phyloP scores from a whole-genome alignment of 2,888 invertebrate genomes.

The Parnassius mnemosyne region DNA sequence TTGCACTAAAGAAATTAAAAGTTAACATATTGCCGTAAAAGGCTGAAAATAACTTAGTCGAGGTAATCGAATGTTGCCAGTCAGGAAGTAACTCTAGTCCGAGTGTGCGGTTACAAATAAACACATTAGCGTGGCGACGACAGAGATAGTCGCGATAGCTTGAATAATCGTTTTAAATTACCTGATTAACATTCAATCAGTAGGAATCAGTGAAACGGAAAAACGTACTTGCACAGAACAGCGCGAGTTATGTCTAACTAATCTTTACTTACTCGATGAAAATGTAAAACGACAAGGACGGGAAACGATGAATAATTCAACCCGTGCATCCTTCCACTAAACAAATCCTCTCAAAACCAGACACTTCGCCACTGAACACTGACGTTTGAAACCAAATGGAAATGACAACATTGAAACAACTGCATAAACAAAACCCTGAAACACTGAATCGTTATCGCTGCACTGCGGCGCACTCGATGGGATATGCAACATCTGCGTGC shows the following conservation, averaged over 20 bases:
- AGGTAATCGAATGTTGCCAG: conserved; percentile 14
- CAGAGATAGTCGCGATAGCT: conserved; percentile 18
- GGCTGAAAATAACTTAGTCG: conserved; percentile 10
- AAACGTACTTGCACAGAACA: conserved; percentile 13
- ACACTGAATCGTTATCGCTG: conserved; percentile 28
- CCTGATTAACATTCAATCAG: conserved; percentile 24
- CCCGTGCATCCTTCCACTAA: conserved; percentile 49
- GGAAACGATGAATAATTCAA: conserved; percentile 57
- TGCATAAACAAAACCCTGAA: conserved; percentile 10
- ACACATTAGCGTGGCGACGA: conserved; percentile 28
- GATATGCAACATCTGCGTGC: conserved; percentile 35
- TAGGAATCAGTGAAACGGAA: neutral
- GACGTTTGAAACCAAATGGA: conserved; percentile 1
- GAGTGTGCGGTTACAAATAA: conserved; percentile 32
- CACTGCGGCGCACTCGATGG: conserved; percentile 39
- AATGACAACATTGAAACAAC: conserved; percentile 12
- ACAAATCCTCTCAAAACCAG: conserved; percentile 46
- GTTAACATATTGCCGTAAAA: conserved; percentile 1
- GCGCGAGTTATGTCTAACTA: conserved; percentile 21
- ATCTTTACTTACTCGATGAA: conserved; percentile 31
- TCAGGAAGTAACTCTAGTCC: conserved; percentile 29
- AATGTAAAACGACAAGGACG: conserved; percentile 51
- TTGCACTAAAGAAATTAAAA: neutral
- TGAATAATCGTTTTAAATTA: conserved; percentile 18
- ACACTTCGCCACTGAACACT: conserved; percentile 39